phyloP scores from a whole-genome alignment of 1,140 invertebrate species.

The Matsumurasca onukii region DNA sequence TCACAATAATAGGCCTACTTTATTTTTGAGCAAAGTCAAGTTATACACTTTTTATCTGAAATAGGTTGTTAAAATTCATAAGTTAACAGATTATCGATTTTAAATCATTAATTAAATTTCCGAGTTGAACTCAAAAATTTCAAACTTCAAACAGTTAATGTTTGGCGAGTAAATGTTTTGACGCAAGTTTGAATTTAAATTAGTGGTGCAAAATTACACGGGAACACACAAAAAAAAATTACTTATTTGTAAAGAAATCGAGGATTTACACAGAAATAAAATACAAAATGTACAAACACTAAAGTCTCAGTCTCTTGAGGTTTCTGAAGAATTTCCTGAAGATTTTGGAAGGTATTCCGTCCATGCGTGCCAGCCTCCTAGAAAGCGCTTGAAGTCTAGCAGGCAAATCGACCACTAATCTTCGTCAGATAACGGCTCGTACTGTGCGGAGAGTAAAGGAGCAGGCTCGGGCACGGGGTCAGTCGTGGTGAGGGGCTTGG shows the following conservation, averaged over 20 bases:
- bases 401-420: conserved; percentile 56
- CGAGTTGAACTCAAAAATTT: too few relatives aligned
- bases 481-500: conserved; percentile 49
- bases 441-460: conserved; percentile 78
- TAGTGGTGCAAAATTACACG: too few relatives aligned
- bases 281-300: not conserved
- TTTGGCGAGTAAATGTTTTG: too few relatives aligned
- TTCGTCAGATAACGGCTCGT: conserved; percentile 85
- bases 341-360: conserved; percentile 19
- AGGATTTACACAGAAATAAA: too few relatives aligned
- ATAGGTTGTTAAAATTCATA: too few relatives aligned
- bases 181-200: too few relatives aligned
- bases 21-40: conserved; percentile 24
- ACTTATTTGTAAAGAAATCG: too few relatives aligned
- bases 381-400: conserved; percentile 17
- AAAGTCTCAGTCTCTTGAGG: conserved; percentile 15
- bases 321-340: not conserved
- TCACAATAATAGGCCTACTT: conserved; percentile 11
- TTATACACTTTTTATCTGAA: conserved; percentile 10
- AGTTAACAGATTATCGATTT: too few relatives aligned
- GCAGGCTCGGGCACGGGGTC: conserved; percentile 65
- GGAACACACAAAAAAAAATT: too few relatives aligned
- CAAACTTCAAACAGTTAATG: too few relatives aligned
- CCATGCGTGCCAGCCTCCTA: conserved; percentile 23
- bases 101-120: too few relatives aligned